phyloP scores from a whole-genome alignment of 2,113 vertebrate genomes.

The Vanacampus margaritifer region DNA sequence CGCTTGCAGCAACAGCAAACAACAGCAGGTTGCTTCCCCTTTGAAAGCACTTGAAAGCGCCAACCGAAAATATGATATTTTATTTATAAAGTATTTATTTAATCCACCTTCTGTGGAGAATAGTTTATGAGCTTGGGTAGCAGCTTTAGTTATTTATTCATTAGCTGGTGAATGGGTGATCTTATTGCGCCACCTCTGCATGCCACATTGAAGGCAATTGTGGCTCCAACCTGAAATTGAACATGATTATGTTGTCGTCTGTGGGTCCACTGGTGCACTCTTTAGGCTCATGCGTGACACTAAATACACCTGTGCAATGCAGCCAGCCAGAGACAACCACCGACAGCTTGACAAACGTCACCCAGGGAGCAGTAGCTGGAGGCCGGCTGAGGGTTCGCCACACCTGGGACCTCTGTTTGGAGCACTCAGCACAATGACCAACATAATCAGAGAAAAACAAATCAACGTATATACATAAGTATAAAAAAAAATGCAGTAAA shows the following conservation, averaged over 20 bases:
- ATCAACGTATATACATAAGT: not conserved
- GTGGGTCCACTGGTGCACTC: not conserved
- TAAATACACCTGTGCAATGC: not conserved
- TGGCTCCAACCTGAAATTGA: not conserved
- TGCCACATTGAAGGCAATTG: not conserved
- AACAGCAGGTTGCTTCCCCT: not conserved
- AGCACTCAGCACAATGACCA: not conserved
- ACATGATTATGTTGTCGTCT: not conserved
- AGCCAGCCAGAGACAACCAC: not conserved
- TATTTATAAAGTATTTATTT: conserved; percentile 6
- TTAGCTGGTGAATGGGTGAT: not conserved
- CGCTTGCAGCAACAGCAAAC: not conserved
- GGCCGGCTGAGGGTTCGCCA: not conserved
- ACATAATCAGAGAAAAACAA: not conserved
- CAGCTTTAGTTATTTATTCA: conserved; percentile 1
- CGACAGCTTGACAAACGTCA: not conserved
- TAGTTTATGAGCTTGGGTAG: conserved; percentile 3
- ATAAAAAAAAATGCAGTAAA: not conserved
- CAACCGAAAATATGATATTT: not conserved
- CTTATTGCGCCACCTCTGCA: conserved; percentile 1
- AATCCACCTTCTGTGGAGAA: conserved; percentile 1
- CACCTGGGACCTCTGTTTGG: not conserved
- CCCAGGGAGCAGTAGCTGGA: not conserved
- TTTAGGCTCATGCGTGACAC: not conserved
- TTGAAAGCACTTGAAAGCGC: not conserved